Evolutionary conservation across 2,888 invertebrate genomes (phyloP).

Genomic region (Pollenia labialis): DNA sequence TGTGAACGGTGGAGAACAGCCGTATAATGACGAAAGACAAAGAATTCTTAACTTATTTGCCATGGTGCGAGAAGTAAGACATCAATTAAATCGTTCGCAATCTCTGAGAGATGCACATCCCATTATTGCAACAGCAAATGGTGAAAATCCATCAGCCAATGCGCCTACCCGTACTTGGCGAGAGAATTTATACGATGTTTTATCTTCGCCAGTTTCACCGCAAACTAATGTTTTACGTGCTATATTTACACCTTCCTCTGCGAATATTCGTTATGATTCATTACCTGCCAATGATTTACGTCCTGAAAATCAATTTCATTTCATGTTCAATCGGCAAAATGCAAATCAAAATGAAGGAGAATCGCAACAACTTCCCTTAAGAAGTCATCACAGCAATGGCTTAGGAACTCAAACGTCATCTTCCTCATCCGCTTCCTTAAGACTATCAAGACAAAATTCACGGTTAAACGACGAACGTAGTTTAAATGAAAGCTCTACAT

Average conservation of each 20-base stretch:
- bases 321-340: constrained; percentile 60
- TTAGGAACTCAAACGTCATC: constrained; percentile 33
- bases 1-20: constrained; percentile 3
- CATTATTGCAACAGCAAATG: not conserved
- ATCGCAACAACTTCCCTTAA: constrained; percentile 38
- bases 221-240: constrained; percentile 80
- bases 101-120: constrained; percentile 58
- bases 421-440: constrained; percentile 29
- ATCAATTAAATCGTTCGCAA: constrained; percentile 73
- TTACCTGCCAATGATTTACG: constrained; percentile 66
- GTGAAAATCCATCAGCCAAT: constrained; percentile 39
- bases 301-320: constrained; percentile 74
- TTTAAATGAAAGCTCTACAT: constrained; percentile 31
- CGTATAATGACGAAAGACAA: constrained; percentile 63
- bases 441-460: constrained; percentile 66
- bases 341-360: constrained; percentile 24
- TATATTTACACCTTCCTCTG: constrained; percentile 79
- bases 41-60: constrained; percentile 76
- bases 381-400: constrained; percentile 19
- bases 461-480: constrained; percentile 57
- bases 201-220: constrained; percentile 80
- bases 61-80: constrained; percentile 75
- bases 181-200: constrained; percentile 80
- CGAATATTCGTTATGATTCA: constrained; percentile 78
- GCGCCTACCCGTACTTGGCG: constrained; percentile 79